Evolutionary conservation across 2,113 vertebrate species (phyloP).

Genomic region (Rafetus swinhoei): DNA sequence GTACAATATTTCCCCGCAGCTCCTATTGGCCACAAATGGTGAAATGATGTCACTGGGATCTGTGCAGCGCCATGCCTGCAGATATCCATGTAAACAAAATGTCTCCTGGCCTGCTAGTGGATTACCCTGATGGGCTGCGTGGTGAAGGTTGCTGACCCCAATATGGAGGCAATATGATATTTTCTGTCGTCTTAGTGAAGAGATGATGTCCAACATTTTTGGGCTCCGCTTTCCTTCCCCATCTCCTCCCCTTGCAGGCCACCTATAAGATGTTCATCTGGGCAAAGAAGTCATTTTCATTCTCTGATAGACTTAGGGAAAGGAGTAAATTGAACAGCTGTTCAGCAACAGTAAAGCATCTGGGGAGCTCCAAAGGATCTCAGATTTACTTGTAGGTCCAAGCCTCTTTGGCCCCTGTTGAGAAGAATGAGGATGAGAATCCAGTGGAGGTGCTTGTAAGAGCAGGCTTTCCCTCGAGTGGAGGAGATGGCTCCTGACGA

Average conservation of each 20-base stretch:
- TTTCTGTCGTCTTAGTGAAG: no score
- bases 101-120: no score
- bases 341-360: neutral
- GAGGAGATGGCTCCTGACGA: neutral
- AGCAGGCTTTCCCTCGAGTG: neutral
- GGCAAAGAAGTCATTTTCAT: slow-evolving; percentile 4
- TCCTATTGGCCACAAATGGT: no score
- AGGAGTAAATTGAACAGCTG: neutral
- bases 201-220: no score
- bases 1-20: no score
- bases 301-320: neutral
- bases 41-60: no score
- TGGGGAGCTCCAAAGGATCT: accelerated
- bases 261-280: neutral
- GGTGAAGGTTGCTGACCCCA: no score
- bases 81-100: no score
- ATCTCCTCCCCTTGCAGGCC: neutral
- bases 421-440: neutral
- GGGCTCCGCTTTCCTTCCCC: neutral
- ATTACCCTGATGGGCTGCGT: no score
- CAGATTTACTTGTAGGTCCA: neutral
- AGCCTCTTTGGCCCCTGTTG: neutral
- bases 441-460: neutral
- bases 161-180: no score
- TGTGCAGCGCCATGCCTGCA: no score